Evolutionary conservation across 37 sponge, comb jelly and placozoan genomes (phyloP).

Genomic region (Haliclona indistincta): DNA sequence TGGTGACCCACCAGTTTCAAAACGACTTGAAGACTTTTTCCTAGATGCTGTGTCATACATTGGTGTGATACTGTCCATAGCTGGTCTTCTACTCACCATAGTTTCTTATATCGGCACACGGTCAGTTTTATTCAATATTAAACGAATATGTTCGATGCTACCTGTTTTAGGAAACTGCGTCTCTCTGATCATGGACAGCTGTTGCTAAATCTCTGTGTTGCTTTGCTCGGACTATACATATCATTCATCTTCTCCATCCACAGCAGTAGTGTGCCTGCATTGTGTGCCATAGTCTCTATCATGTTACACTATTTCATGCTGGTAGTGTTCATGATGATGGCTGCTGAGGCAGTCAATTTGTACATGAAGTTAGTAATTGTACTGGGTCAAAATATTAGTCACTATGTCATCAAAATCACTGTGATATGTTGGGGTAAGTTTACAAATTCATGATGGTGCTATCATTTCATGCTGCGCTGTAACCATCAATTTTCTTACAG

Average conservation of each 20-base stretch:
- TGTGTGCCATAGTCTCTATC: constrained; percentile 28
- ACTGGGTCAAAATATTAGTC: constrained; percentile 5
- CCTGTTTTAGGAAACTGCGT: constrained; percentile 44
- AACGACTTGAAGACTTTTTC: no score
- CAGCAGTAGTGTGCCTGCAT: not conserved
- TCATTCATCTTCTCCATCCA: constrained; percentile 29
- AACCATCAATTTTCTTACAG: constrained; percentile 11
- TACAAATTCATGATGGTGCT: no score
- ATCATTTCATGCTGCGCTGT: no score
- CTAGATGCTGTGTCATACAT: constrained; percentile 49
- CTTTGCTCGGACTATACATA: constrained; percentile 37
- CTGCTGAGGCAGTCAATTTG: constrained; percentile 50
- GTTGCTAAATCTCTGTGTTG: constrained; percentile 48
- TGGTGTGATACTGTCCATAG: constrained; percentile 42
- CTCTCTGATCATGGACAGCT: constrained; percentile 28
- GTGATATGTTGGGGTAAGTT: constrained; percentile 45
- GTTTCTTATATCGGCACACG: constrained; percentile 34
- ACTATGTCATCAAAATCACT: constrained; percentile 21
- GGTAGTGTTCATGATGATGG: constrained; percentile 34
- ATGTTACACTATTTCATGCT: constrained; percentile 61
- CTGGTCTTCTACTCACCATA: constrained; percentile 36
- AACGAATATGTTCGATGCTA: not conserved
- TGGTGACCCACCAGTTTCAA: not conserved
- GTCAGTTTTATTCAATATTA: no score
- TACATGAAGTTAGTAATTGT: constrained; percentile 45